Base-by-base conservation (phyloP, 2,888 invertebrate genomes). In the Anoncus sp. region DNA sequence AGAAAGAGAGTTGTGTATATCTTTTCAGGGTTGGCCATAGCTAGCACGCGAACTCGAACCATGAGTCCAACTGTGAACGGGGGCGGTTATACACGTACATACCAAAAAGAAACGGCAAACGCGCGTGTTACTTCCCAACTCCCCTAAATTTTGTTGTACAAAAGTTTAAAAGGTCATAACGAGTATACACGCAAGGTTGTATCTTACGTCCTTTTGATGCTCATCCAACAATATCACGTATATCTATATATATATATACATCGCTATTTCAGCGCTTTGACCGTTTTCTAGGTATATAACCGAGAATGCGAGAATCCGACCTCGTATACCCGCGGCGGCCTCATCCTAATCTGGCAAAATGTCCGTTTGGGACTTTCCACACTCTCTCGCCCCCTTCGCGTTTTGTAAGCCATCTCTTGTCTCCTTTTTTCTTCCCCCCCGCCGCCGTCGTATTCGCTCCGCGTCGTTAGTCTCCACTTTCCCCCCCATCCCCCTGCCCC, bases 341-440 rank as follows among this genome's bases (percentile, higher is more conserved):
- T 77, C 69, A 66, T 70, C 74, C 80, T 80, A 80, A 80, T 80
- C 80, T 80, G 69, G 65, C 51, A 57, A 74, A 74, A 69, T 74
- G 70, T 70, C 74, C 22, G 69, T 55, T 59, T 40, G 47, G 66
- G 75, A 47, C 69, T 69, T 69, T 69, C 47, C 69, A 69, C 45
- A 31, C 69, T 47, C 70, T n/a, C 27, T 20, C 60, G 55, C 59
- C 51, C 65, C 49, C 49, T 55, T 60, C 70, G 70, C 55, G 51
- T 51, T 73, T 53, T 47, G 70, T 62, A 40, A 49, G 27, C 22
- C 47, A 16, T 31, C 38, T 12, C 38, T 38, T 57, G 47, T 57
- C 57, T 22, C 27, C 45, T 27, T 47, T 35, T n/a, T 27, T 6
- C 16, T 12, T 18, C 7, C 38, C 38, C 35, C 47, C 18, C 22